phyloP scores from a whole-genome alignment of 1,140 invertebrate species.

The Lasioglossum albipes region DNA sequence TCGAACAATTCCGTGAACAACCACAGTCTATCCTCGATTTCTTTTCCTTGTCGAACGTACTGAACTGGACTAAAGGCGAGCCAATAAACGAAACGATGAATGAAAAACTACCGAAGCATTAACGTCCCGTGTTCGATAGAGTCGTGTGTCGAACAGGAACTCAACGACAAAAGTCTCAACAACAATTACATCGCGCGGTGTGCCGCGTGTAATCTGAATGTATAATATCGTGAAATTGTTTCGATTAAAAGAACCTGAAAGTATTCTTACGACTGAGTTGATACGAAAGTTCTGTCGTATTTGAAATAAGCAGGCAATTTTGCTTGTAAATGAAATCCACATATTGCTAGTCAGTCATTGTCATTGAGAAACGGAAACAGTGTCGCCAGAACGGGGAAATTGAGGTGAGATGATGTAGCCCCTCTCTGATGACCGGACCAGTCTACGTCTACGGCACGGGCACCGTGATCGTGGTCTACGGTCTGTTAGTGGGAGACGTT shows the following conservation, averaged over 20 bases:
- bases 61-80: constrained; percentile 51
- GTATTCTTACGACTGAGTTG: neutral
- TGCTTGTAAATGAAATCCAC: too few relatives aligned
- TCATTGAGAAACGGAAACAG: too few relatives aligned
- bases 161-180: too few relatives aligned
- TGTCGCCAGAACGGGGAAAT: too few relatives aligned
- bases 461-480: too few relatives aligned
- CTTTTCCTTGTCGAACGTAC: constrained; percentile 61
- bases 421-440: too few relatives aligned
- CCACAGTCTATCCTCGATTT: constrained; percentile 55
- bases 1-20: constrained; percentile 75
- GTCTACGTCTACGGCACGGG: too few relatives aligned
- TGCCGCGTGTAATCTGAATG: neutral
- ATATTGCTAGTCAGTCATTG: too few relatives aligned
- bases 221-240: constrained; percentile 12
- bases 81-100: constrained; percentile 40
- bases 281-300: too few relatives aligned
- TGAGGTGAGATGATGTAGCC: too few relatives aligned
- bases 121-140: constrained; percentile 14
- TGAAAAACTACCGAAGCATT: constrained; percentile 16
- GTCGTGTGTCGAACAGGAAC: neutral
- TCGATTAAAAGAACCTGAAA: constrained; percentile 14
- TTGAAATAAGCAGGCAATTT: too few relatives aligned
- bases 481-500: too few relatives aligned
- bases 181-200: neutral